Percentiles rank a stretch among this genome's conserved stretches.
These are phyloP conservation scores for Kryptolebias ocellatus DNA, from an alignment of 2,797 vertebrate genomes.

Conservation along the genomic window DNA sequence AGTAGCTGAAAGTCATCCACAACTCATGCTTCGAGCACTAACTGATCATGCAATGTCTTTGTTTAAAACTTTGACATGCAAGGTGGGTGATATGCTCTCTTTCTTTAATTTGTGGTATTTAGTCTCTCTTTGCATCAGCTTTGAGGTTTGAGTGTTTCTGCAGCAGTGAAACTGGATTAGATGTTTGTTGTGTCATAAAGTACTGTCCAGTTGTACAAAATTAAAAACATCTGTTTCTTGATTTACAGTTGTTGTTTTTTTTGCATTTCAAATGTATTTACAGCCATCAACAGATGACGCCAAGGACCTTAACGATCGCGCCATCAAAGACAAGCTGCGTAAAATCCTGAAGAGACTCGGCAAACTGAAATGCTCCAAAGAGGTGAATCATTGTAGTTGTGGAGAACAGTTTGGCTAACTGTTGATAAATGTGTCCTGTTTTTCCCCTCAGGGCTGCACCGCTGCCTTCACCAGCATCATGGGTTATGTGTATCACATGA, in stretches of 20 bases:
- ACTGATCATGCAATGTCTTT: too few relatives aligned
- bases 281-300: slow-evolving; percentile 86
- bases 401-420: not conserved
- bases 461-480: slow-evolving; percentile 95
- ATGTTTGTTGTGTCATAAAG: too few relatives aligned
- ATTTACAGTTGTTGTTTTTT: not conserved
- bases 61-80: too few relatives aligned
- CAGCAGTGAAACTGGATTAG: too few relatives aligned
- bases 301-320: slow-evolving; percentile 84
- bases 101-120: too few relatives aligned
- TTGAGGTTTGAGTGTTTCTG: too few relatives aligned
- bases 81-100: too few relatives aligned
- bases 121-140: too few relatives aligned
- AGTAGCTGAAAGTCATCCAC: too few relatives aligned
- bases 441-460: slow-evolving; percentile 83
- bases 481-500: slow-evolving; percentile 93
- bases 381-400: slow-evolving; percentile 73
- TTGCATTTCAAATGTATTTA: not conserved
- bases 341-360: slow-evolving; percentile 92
- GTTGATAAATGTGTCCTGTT: not conserved
- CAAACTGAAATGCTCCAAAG: slow-evolving; percentile 89
- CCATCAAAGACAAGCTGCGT: slow-evolving; percentile 88
- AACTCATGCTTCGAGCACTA: too few relatives aligned
- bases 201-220: too few relatives aligned
- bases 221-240: not conserved